Evolutionary conservation across 2,888 invertebrate species (phyloP).

Genomic region (Abrostola tripartita): DNA sequence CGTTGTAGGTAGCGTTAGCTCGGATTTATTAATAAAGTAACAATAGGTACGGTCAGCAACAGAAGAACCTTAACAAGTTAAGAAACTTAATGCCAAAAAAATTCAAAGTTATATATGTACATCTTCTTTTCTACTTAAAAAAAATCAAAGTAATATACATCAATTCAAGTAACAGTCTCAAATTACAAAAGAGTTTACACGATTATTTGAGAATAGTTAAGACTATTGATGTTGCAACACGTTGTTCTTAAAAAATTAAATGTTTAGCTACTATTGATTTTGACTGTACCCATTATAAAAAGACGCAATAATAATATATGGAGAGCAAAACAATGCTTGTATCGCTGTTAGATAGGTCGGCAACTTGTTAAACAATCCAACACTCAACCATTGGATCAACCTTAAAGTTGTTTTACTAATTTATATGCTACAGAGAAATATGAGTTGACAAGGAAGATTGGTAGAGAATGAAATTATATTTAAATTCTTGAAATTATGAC

Average conservation of each 20-base stretch:
- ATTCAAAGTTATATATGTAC: no score
- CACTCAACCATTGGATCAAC: constrained; percentile 6
- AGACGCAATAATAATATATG: neutral
- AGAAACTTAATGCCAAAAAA: no score
- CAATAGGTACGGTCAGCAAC: neutral
- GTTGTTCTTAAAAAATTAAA: no score
- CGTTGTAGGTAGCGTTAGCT: neutral
- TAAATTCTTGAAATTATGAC: constrained; percentile 16
- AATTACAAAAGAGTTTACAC: no score
- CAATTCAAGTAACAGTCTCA: no score
- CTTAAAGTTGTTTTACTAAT: constrained; percentile 1
- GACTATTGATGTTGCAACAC: no score
- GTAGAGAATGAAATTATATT: constrained; percentile 8
- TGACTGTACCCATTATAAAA: no score
- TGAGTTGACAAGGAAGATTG: constrained; percentile 3
- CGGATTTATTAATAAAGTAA: neutral
- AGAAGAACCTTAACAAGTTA: no score
- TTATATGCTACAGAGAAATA: neutral
- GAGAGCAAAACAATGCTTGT: constrained; percentile 10
- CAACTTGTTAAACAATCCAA: constrained; percentile 31
- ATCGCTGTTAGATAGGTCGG: neutral
- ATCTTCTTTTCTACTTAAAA: no score
- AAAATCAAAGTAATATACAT: no score
- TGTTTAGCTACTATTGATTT: no score
- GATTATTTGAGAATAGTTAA: no score